phyloP scores from a whole-genome alignment of 2,113 vertebrate genomes.

The Ginglymostoma cirratum region DNA sequence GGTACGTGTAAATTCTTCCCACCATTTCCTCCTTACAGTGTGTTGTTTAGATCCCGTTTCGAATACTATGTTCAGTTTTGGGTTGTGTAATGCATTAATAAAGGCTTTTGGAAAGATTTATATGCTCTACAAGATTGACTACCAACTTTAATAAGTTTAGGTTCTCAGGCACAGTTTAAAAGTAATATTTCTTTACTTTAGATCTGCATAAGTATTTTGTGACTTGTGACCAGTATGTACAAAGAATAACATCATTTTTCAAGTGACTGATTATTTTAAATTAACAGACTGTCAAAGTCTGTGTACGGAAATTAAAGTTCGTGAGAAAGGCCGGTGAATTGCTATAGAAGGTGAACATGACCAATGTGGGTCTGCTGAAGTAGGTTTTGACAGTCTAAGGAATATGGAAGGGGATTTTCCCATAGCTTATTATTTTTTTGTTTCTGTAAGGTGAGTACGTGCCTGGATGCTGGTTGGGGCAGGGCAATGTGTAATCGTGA shows the following conservation, averaged over 20 bases:
- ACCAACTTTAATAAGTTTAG: no score
- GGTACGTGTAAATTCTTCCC: no score
- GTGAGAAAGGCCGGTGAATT: neutral
- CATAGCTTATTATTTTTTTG: no score
- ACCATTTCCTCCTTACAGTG: no score
- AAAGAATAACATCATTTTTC: neutral
- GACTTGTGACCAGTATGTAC: neutral
- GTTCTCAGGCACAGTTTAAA: no score
- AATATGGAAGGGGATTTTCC: no score
- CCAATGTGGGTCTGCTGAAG: no score
- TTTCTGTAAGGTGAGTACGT: neutral
- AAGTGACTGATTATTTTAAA: neutral
- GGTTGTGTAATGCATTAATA: neutral
- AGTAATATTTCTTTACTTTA: no score
- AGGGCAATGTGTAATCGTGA: neutral
- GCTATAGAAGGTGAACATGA: no score
- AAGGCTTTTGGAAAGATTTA: neutral
- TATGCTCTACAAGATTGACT: neutral
- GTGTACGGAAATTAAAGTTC: neutral
- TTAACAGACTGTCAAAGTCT: neutral
- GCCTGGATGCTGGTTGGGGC: neutral
- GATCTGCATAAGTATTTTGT: no score
- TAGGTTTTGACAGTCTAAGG: no score
- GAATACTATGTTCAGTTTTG: neutral
- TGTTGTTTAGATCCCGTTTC: neutral